phyloP scores from a whole-genome alignment of 2,113 vertebrate genomes.

The Ammodytes dubius region DNA sequence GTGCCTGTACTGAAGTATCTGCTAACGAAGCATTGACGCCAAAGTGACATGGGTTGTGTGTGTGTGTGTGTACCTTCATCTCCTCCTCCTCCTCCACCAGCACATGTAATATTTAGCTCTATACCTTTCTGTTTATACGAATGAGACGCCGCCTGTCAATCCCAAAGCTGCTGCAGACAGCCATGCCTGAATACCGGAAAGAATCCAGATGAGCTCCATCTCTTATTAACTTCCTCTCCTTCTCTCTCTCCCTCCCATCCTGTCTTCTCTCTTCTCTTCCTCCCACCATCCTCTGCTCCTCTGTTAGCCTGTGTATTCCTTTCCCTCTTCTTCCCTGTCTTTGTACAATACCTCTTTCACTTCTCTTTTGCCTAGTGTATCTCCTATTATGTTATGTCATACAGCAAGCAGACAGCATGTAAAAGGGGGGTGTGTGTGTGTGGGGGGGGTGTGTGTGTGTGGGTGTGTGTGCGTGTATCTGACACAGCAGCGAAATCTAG shows the following conservation, averaged over 20 bases:
- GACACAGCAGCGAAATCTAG: not conserved
- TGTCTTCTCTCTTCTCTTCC: not conserved
- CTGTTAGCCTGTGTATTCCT: constrained; percentile 10
- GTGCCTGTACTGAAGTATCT: not conserved
- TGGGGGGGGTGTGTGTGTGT: not conserved
- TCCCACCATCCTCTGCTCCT: constrained; percentile 9
- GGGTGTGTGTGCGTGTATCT: not conserved
- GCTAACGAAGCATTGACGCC: constrained; percentile 8
- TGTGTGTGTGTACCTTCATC: constrained; percentile 25
- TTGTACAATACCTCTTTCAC: not conserved
- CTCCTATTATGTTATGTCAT: not conserved
- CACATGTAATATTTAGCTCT: constrained; percentile 52
- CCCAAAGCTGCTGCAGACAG: constrained; percentile 26
- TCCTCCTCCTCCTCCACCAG: constrained; percentile 13
- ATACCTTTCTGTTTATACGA: constrained; percentile 42
- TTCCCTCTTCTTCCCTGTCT: not conserved
- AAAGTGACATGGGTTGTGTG: constrained; percentile 1
- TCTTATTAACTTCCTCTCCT: constrained; percentile 54
- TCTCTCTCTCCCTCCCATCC: constrained; percentile 13
- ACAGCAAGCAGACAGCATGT: not conserved
- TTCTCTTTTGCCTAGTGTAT: not conserved
- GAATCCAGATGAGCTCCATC: constrained; percentile 61
- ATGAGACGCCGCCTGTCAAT: constrained; percentile 49
- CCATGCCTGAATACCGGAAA: constrained; percentile 46
- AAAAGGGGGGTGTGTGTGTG: not conserved